phyloP scores from a whole-genome alignment of 1,140 invertebrate species.

The Ceratitis capitata region DNA sequence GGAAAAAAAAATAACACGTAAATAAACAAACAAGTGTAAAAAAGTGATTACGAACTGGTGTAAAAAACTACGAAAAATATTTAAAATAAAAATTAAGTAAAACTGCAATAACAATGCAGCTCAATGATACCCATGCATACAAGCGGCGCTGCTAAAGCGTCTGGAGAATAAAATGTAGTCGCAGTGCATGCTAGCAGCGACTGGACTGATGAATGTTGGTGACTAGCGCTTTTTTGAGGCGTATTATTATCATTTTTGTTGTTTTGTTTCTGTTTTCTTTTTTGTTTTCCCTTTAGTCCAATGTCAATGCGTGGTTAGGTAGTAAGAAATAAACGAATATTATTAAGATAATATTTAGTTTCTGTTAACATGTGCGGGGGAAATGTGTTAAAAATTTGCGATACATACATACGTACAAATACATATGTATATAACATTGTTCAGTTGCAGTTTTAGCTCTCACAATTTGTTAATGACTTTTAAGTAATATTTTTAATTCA shows the following conservation, averaged over 20 bases:
- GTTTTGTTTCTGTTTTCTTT: not conserved
- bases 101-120: not conserved
- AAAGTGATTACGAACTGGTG: not conserved
- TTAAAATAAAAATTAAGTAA: not conserved
- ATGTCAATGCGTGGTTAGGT: not conserved
- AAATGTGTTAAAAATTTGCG: too few species aligned
- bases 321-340: not conserved
- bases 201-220: not conserved
- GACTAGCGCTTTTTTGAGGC: not conserved
- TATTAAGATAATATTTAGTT: not conserved
- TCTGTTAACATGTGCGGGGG: too few species aligned
- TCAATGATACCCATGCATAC: not conserved
- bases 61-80: not conserved
- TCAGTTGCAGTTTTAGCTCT: too few species aligned
- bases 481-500: too few species aligned
- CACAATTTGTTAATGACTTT: too few species aligned
- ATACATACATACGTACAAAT: too few species aligned
- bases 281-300: not conserved
- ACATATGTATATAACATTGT: too few species aligned
- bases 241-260: not conserved
- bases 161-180: not conserved
- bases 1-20: not conserved
- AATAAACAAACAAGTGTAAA: constrained; percentile 5
- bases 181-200: not conserved
- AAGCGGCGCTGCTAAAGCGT: not conserved